phyloP scores from a whole-genome alignment of 2,113 vertebrate genomes.

The Laticauda colubrina region DNA sequence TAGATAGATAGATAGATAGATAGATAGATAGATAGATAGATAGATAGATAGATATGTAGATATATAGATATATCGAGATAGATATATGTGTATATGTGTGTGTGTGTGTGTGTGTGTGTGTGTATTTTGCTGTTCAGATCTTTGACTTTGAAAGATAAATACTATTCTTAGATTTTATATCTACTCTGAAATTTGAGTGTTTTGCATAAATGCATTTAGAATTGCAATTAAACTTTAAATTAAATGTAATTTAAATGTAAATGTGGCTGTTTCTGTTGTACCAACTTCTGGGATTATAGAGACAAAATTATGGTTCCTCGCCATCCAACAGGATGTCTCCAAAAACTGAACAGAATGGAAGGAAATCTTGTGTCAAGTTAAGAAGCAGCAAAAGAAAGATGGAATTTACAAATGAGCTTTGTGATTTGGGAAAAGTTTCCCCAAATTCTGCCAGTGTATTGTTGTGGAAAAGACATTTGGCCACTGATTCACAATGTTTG shows the following conservation, averaged over 20 bases:
- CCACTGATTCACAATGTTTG: background rate
- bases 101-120: too few species aligned
- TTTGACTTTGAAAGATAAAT: too few species aligned
- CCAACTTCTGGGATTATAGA: background rate
- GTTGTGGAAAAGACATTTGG: background rate
- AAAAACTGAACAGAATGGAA: background rate
- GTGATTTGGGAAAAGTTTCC: background rate
- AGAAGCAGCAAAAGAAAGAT: background rate
- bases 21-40: too few species aligned
- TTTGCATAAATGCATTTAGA: background rate
- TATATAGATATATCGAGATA: too few species aligned
- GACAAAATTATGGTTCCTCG: background rate
- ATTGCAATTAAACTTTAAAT: background rate
- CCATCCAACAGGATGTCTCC: too few species aligned
- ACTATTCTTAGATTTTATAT: too few species aligned
- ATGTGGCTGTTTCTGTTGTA: background rate
- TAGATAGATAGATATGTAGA: too few species aligned
- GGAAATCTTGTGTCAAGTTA: background rate
- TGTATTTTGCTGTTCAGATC: too few species aligned
- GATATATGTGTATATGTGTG: too few species aligned
- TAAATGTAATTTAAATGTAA: background rate
- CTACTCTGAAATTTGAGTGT: too few species aligned
- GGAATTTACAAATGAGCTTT: background rate
- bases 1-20: too few species aligned
- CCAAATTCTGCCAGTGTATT: background rate